Conservation (phyloP, 2,113 vertebrate species). For the Phylloscopus whistleri region DNA sequence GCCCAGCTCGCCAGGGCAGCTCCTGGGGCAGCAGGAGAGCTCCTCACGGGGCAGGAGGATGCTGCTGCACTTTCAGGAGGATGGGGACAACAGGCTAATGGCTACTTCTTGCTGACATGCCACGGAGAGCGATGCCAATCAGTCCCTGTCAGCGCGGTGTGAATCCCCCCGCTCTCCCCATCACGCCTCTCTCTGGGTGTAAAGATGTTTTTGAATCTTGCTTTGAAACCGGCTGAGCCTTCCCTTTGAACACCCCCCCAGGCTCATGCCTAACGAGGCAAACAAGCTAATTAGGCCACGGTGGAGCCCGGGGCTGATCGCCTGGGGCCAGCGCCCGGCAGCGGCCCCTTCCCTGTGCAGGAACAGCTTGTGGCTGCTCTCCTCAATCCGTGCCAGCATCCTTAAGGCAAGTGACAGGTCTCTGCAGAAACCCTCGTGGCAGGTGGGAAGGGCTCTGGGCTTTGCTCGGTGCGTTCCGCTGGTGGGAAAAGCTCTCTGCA, state of each 20-base stretch:
- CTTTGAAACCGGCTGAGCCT: constrained; percentile 43
- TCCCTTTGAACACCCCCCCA: constrained; percentile 29
- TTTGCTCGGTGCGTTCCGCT: background rate
- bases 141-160: background rate
- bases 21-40: background rate
- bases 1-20: background rate
- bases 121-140: background rate
- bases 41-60: background rate
- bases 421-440: fast-evolving
- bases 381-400: background rate
- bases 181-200: background rate
- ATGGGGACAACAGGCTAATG: background rate
- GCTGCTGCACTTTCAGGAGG: background rate
- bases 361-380: constrained; percentile 40
- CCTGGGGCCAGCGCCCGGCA: background rate
- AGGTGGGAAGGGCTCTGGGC: background rate
- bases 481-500: background rate
- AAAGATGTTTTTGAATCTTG: background rate
- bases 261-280: constrained; percentile 23
- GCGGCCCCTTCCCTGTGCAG: background rate
- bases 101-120: background rate
- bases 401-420: background rate
- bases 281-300: constrained; percentile 42
- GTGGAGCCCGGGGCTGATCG: constrained; percentile 14
- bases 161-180: background rate